Base-by-base conservation (phyloP, 2,113 vertebrate species). In the Strix uralensis region DNA sequence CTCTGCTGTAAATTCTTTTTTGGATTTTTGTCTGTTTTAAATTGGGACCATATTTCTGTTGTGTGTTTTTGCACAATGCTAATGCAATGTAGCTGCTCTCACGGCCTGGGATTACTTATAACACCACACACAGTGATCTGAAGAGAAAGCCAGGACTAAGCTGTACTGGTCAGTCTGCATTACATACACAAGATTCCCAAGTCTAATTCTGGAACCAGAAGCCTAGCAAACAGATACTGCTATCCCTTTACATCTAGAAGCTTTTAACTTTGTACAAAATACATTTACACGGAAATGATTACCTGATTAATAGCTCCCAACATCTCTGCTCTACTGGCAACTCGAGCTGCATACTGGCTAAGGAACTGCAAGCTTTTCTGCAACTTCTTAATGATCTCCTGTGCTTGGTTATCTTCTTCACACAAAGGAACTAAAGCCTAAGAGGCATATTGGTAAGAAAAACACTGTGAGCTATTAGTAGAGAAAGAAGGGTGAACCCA, bases 271-370 rank as follows among this genome's bases (percentile, higher is more conserved):
- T 13, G 19, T 46, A 42, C 11, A 22, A 46, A 49, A 36, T 6
- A 32, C 6, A 16, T 61, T 46, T 12, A 49, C 5, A 5, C 34
- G 25, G 36, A 15, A 87, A 46, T 0, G 2, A 20, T 97, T 97
- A 99, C 99, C 99, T 99, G 99, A 77, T 99, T 99, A 93, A 99
- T 99, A 58, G 99, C 99, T 72, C 99, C 99, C 54, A 99, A 74
- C 99, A 99, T 99, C 97, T 99, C 99, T 7, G 99, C 99, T 92
- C 98, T 98, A 81, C 99, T 99, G 92, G 99, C 99, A 0, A 99
- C 99, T 34, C 99, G 97, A 27, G 96, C 97, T 74, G 99, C 98
- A 1, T 99, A 99, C 96, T 99, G 99, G 72, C 97, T 97, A 19
- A 99, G 99, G 71, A 99, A 98, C 3, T 98, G 97, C 70, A 99